phyloP scores from a whole-genome alignment of 2,888 invertebrate genomes.

The Nipponacmea schrenckii region DNA sequence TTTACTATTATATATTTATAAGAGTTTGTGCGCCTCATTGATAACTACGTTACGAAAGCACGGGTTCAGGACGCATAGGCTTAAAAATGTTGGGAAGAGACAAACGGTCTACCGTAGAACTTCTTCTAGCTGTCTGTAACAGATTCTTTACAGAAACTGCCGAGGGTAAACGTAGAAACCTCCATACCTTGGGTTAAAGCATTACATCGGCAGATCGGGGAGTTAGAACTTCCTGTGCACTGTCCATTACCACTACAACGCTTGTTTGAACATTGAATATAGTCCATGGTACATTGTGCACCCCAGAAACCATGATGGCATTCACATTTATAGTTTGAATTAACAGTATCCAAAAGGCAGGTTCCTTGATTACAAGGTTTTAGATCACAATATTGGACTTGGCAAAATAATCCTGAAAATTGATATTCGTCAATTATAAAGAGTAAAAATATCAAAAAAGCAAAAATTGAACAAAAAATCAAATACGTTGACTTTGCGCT shows the following conservation, averaged over 20 bases:
- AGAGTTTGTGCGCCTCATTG: too few relatives aligned
- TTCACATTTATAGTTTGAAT: conserved; percentile 73
- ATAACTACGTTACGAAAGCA: too few relatives aligned
- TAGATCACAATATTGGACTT: conserved; percentile 80
- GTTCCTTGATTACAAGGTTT: conserved; percentile 76
- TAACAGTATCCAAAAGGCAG: conserved; percentile 71
- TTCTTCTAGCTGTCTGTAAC: too few relatives aligned
- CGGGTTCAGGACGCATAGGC: too few relatives aligned
- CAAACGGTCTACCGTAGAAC: too few relatives aligned
- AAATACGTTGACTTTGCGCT: too few relatives aligned
- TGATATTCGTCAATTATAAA: conserved; percentile 21
- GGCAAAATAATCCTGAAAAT: conserved; percentile 79
- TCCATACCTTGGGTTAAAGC: conserved; percentile 78
- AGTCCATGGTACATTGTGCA: conserved; percentile 74
- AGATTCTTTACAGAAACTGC: too few relatives aligned
- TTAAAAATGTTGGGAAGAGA: too few relatives aligned
- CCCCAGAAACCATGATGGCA: conserved; percentile 78
- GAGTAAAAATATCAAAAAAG: conserved; percentile 10
- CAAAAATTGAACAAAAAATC: too few relatives aligned
- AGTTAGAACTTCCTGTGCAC: conserved; percentile 71
- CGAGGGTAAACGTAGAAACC: too few relatives aligned
- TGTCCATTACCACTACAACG: conserved; percentile 74
- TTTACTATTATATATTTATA: too few relatives aligned
- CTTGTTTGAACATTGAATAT: conserved; percentile 23
- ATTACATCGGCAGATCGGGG: conserved; percentile 79